Evolutionary conservation across 2,888 invertebrate genomes (phyloP).

Genomic region (Agrotis clavis): DNA sequence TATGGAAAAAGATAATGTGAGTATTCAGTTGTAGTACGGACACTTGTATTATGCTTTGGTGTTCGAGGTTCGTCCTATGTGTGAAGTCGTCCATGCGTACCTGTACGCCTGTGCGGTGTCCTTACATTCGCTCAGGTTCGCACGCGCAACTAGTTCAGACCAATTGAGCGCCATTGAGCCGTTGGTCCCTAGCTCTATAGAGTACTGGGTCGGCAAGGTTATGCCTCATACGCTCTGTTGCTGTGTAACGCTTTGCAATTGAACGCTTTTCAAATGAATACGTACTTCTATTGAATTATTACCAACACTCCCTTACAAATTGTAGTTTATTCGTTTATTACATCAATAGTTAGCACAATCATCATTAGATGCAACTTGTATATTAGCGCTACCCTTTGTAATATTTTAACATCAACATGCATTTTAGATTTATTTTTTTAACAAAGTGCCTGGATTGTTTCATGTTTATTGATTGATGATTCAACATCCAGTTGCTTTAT

Average conservation of each 20-base stretch:
- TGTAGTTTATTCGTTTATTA: conserved; percentile 51
- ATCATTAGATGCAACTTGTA: conserved; percentile 51
- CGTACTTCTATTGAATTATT: conserved; percentile 53
- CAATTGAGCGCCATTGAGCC: conserved; percentile 89
- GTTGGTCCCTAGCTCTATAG: conserved; percentile 82
- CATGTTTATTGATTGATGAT: conserved; percentile 19
- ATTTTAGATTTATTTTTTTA: conserved; percentile 42
- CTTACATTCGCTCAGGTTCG: conserved; percentile 83
- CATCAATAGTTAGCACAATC: conserved; percentile 52
- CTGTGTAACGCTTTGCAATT: conserved; percentile 66
- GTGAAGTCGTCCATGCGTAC: conserved; percentile 67
- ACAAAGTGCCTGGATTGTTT: conserved; percentile 59
- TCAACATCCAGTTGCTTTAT: conserved; percentile 57
- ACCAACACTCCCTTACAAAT: conserved; percentile 54
- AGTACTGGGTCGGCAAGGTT: conserved; percentile 84
- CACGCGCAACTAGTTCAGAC: conserved; percentile 87
- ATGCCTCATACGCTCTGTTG: conserved; percentile 69
- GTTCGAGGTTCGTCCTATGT: conserved; percentile 57
- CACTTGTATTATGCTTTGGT: conserved; percentile 52
- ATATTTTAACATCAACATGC: conserved; percentile 54
- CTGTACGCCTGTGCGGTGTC: conserved; percentile 71
- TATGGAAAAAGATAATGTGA: conserved; percentile 52
- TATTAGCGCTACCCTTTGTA: conserved; percentile 53
- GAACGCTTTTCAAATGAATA: conserved; percentile 61
- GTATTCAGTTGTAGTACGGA: conserved; percentile 44